Base-by-base conservation (phyloP, 2,113 vertebrate species). In the Garra rufa region DNA sequence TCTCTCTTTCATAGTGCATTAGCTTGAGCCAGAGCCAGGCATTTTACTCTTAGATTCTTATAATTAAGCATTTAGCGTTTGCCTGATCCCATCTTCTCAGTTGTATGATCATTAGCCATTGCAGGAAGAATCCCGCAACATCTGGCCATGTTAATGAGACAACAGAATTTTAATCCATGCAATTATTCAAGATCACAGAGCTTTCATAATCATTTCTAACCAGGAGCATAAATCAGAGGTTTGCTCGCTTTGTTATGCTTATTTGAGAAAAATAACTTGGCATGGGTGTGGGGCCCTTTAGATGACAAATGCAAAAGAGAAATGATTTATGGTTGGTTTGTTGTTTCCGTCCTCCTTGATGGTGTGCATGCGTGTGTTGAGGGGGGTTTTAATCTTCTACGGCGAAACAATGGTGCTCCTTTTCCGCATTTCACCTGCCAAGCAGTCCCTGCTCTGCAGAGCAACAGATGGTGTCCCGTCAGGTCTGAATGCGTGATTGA, bases 381-480 rank as follows among this genome's bases (percentile, higher is more conserved):
- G 90, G 90, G 89, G 86, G 88, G 90, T 92, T 94, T 94, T 94
- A 93, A 94, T 94, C 94, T 93, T 91, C 94, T 93, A 92, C 90
- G 88, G 91, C 88, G 91, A 93, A 94, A 95, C 94, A 94, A 95
- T 94, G 88, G 91, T 89, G 87, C 87, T 91, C 30, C 90, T 92
- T 92, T 90, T 86, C 92, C 90, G 91, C 88, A 90, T 90, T 89
- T 95, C 93, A 92, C 93, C 93, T 92, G 91, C 91, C 91, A 93
- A 94, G 93, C 91, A 90, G 92, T 89, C 90, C 4, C 8, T 34
- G 83, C 90, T 90, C 92, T 86, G 88, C 91, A 84, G 83, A 70
- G 90, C 85, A 85, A 95, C 95, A 97, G 95, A 95, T 96, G 96
- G 95, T 87, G 90, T 87, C 90, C 91, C 63, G 89, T 92, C 93